Percentiles rank a stretch among this genome's conserved stretches.
Conservation (phyloP, 2,113 vertebrate species). For the Mustela nigripes region DNA sequence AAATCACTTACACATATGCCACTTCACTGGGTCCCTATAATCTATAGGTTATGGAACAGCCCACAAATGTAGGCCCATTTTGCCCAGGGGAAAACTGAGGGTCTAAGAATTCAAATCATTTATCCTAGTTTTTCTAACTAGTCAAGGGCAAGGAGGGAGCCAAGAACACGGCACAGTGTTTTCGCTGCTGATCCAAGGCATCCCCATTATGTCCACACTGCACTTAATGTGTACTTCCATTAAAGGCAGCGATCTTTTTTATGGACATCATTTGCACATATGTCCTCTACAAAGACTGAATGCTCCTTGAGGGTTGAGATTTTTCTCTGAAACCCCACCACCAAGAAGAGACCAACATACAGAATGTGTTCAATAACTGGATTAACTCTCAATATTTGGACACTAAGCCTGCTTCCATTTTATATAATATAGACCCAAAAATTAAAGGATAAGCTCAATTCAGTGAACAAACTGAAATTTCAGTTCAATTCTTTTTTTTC, state of each 20-base stretch:
- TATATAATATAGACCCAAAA: conserved; percentile 7
- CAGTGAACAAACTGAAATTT: conserved; percentile 9
- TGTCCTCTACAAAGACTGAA: not conserved
- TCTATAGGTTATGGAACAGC: not conserved
- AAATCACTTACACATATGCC: not conserved
- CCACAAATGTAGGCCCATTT: not conserved
- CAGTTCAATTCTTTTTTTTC: not conserved
- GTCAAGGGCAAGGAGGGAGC: not conserved
- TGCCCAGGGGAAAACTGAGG: not conserved
- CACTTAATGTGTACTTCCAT: not conserved
- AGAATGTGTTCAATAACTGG: not conserved
- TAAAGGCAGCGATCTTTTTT: not conserved
- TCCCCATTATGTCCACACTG: not conserved
- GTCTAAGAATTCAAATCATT: conserved; percentile 8
- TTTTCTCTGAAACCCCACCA: not conserved
- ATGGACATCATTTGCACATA: not conserved
- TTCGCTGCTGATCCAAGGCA: not conserved
- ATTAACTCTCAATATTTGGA: not conserved
- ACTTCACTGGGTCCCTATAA: not conserved
- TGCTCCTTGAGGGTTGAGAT: not conserved
- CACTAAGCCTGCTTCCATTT: not conserved
- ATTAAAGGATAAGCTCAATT: not conserved
- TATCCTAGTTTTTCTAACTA: not conserved
- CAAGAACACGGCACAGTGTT: not conserved
- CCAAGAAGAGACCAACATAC: not conserved